phyloP scores from a whole-genome alignment of 2,888 invertebrate genomes.

The Dastarcus helophoroides region DNA sequence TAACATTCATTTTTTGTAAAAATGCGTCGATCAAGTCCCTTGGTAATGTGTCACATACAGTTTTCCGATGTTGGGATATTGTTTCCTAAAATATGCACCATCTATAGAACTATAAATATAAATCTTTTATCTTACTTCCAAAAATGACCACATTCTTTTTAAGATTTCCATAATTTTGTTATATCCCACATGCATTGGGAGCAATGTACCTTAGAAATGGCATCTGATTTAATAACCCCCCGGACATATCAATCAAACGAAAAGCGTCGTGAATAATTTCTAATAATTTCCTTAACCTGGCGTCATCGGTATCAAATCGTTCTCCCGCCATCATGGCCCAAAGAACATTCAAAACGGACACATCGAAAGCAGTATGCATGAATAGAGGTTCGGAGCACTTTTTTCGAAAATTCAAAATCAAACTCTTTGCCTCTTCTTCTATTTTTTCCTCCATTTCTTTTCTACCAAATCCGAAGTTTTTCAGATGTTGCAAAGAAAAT shows the following conservation, averaged over 20 bases:
- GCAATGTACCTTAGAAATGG: slow-evolving; percentile 55
- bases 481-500: slow-evolving; percentile 53
- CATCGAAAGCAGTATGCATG: slow-evolving; percentile 39
- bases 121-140: slow-evolving; percentile 38
- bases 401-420: slow-evolving; percentile 39
- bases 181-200: slow-evolving; percentile 53
- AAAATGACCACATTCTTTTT: slow-evolving; percentile 43
- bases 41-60: slow-evolving; percentile 36
- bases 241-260: slow-evolving; percentile 50
- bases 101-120: not conserved
- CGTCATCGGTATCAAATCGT: slow-evolving; percentile 50
- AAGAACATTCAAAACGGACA: slow-evolving; percentile 53
- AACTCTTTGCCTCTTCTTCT: slow-evolving; percentile 42
- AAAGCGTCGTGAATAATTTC: slow-evolving; percentile 51
- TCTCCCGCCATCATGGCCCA: slow-evolving; percentile 61
- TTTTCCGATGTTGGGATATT: slow-evolving; percentile 42
- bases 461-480: slow-evolving; percentile 52
- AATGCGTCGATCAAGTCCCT: slow-evolving; percentile 56
- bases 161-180: slow-evolving; percentile 41
- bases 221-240: slow-evolving; percentile 56
- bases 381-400: slow-evolving; percentile 26
- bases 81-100: slow-evolving; percentile 37
- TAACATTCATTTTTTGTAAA: slow-evolving; percentile 44
- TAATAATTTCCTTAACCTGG: slow-evolving; percentile 43
- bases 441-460: slow-evolving; percentile 49